A percentile compares a stretch with the other conserved stretches of the same genome.
These are phyloP conservation scores for Drosophila siamana DNA, from an alignment of 2,888 invertebrate species.

Conservation along the genomic window DNA sequence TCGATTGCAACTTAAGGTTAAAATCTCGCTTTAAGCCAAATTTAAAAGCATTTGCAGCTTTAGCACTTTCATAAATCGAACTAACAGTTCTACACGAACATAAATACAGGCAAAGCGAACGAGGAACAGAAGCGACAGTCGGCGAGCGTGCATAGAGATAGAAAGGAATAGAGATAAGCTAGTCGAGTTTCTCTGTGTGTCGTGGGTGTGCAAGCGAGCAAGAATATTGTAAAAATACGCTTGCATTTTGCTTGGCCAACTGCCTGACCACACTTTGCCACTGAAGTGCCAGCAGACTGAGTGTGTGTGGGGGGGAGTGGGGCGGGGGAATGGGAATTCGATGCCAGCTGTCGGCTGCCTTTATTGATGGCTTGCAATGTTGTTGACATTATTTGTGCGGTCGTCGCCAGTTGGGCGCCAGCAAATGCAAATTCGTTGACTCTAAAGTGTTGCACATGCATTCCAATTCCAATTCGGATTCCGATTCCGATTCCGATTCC, in stretches of 20 bases:
- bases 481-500: constrained; percentile 32
- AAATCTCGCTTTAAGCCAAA: constrained; percentile 31
- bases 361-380: constrained; percentile 74
- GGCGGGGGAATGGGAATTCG: constrained; percentile 29
- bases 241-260: constrained; percentile 22
- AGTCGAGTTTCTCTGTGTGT: neutral
- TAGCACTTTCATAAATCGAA: constrained; percentile 29
- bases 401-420: constrained; percentile 70
- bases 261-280: constrained; percentile 27
- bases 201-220: constrained; percentile 1
- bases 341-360: constrained; percentile 53
- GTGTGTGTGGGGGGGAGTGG: neutral
- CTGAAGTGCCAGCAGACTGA: no score
- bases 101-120: neutral
- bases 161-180: neutral
- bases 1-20: constrained; percentile 3
- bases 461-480: constrained; percentile 29
- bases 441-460: constrained; percentile 61
- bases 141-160: no score
- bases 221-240: constrained; percentile 19
- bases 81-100: constrained; percentile 11
- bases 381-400: constrained; percentile 77
- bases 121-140: neutral
- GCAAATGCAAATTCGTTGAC: constrained; percentile 74
- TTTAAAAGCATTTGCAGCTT: constrained; percentile 37